Evolutionary conservation across 2,888 invertebrate genomes (phyloP), one percentile per base, ranked within the genome.

Genomic region (Orthosia cruda): DNA sequence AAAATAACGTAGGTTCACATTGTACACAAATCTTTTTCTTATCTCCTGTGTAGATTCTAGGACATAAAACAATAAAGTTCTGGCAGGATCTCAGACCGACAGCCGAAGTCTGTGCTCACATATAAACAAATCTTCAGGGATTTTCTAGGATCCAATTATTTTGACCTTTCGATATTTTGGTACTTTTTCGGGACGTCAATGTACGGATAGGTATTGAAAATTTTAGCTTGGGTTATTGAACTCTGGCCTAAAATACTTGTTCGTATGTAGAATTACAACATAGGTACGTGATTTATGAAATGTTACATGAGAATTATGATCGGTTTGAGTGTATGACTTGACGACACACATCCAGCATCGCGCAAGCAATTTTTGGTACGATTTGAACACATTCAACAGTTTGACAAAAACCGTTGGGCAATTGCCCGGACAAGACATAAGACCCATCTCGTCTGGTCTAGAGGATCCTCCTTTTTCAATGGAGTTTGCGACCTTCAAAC

Each of bases 31-130:
- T 26, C n/a, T 50, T 45, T 54, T 23, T 57, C 52, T 64, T 57
- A 66, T 57, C 65, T 45, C 9, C 15, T 59, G 73, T 58, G 76
- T 73, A 12, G 7, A 32, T 45, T 52, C n/a, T 61, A 32, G n/a
- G 26, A 49, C 47, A 59, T 12, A 20, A 65, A 71, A 71, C 58
- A 64, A 82, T 74, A 74, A 81, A 77, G 1, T 74, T 11, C 45
- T 55, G 65, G 32, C 32, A 18, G 47, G 63, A 74, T 67, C 59
- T 74, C 55, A 62, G 45, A 4, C 50, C 32, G 74, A 52, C 57
- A 76, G 59, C 52, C 47, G 20, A 58, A 58, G 40, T 49, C 11
- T 32, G 47, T 49, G 20, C 59, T 26, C 32, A 7, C 18, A 81
- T 50, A 55, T 55, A 54, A 5, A 54, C 50, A 64, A 68, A 74